Base-by-base conservation (phyloP, 2,113 vertebrate species). In the Oryzias javanicus region DNA sequence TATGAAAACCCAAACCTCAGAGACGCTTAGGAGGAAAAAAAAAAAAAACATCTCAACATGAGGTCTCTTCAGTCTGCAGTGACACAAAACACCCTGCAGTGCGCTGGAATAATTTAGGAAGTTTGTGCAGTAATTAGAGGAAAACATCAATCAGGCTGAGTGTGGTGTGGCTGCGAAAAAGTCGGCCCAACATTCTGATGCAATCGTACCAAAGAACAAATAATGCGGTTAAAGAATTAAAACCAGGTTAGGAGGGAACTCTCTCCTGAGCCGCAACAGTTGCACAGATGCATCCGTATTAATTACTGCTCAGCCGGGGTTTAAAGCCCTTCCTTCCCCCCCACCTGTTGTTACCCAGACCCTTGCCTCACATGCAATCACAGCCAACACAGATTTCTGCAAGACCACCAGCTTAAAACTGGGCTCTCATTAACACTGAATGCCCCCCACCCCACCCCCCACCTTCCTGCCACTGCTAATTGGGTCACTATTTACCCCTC, bases 261-360 rank as follows among this genome's bases (percentile, higher is more conserved):
- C 51, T 20, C 46, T 50, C 54, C 57, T n/a, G 56, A 70, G 70
- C 48, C n/a, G 42, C 4, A 55, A 56, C 46, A 54, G 61, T 57
- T 17, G n/a, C 50, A 53, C 86, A 83, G 74, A 83, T 86, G 80
- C 72, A 71, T 70, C 25, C 22, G 61, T 78, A 78, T 83, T 86
- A 72, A 77, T 85, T 86, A 81, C 70, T 17, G 60, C 76, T 81
- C 76, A 51, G 74, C 71, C 58, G 65, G 83, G 60, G 57, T 67
- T 69, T 80, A 72, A 70, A 74, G 65, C 62, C 51, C 56, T 62
- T 74, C 79, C 58, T 80, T 12, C 35, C 68, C 49, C 58, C 74
- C 88, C 85, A 90, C 90, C 84, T 90, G 85, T 90, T 89, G 86
- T 82, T 63, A 49, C 62, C 60, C 69, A 65, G 74, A 81, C 65